Base-by-base conservation (phyloP, 2,888 invertebrate species). In the Odontocerum albicorne region DNA sequence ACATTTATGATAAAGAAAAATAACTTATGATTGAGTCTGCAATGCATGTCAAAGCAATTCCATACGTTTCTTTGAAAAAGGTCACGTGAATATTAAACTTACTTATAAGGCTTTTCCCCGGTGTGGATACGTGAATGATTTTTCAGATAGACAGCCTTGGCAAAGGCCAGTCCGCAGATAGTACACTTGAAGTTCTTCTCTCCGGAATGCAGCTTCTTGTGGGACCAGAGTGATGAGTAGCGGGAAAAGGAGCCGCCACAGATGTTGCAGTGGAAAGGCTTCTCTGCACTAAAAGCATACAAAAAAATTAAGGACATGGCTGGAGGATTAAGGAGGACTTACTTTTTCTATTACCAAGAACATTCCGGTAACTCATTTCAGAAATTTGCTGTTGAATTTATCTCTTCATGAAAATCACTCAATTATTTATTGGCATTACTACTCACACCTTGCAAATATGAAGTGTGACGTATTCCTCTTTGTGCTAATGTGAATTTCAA, bases 71-170 rank as follows among this genome's bases (percentile, higher is more conserved):
- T 7, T 27, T n/a, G n/a, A n/a, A n/a, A n/a, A n/a, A n/a, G n/a
- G n/a, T n/a, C n/a, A n/a, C n/a, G n/a, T 10, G 15, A 13, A 16
- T 16, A 4, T 39, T 12, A 39, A 39, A 12, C 17, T 40, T 46
- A 74, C 77, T 77, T 75, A 60, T 78, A 77, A 27, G 78, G 77
- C 59, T 77, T 77, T 66, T 84, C 83, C 42, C 92, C 92, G 1
- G 91, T 92, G 64, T 92, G 92, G 65, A 92, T 92, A 63, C 92
- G 81, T 44, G 90, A 89, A 70, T 92, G 92, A 68, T 92, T 92
- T 70, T 92, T 92, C 62, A 92, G 76, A 74, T 92, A 92, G n/a
- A 92, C 92, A 52, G 91, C 91, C 71, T 92, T 92, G 52, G 92
- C 92, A 70, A 92, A 92, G 31, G 91, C 90, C 67, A 92, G 79